Evolutionary conservation across 2,888 invertebrate genomes (phyloP).

Genomic region (Girardia tigrina): DNA sequence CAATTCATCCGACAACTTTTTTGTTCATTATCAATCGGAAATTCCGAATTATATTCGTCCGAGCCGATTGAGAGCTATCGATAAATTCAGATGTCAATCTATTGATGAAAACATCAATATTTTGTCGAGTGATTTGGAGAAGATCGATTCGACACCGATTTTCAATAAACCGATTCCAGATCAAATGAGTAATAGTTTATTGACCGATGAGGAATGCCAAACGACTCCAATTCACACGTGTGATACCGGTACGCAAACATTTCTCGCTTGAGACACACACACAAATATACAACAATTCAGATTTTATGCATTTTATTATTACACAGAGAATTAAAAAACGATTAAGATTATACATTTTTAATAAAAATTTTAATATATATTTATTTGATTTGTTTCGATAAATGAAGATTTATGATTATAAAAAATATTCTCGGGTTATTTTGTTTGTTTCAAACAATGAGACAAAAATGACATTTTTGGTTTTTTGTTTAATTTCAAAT

Average conservation of each 20-base stretch:
- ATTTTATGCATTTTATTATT: constrained; percentile 19
- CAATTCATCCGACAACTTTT: constrained; percentile 11
- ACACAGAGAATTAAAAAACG: too few species aligned
- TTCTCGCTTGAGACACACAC: neutral
- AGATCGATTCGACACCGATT: neutral
- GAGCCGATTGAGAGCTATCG: neutral
- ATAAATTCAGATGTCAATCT: neutral
- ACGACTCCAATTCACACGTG: neutral
- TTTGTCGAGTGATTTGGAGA: neutral
- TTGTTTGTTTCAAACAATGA: too few species aligned
- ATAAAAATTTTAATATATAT: neutral
- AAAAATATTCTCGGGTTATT: too few species aligned
- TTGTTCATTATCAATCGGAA: constrained; percentile 15
- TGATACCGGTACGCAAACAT: constrained; percentile 13
- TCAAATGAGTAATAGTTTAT: neutral
- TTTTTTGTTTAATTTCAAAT: too few species aligned
- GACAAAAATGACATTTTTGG: too few species aligned
- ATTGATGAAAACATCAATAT: constrained; percentile 1
- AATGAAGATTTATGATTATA: too few species aligned
- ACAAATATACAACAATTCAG: too few species aligned
- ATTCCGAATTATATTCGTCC: neutral
- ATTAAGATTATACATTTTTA: constrained; percentile 11
- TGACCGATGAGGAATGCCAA: constrained; percentile 1
- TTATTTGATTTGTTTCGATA: neutral
- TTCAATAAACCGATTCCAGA: neutral